Conservation (phyloP, 2,797 vertebrate species). For the Typhlichthys subterraneus region DNA sequence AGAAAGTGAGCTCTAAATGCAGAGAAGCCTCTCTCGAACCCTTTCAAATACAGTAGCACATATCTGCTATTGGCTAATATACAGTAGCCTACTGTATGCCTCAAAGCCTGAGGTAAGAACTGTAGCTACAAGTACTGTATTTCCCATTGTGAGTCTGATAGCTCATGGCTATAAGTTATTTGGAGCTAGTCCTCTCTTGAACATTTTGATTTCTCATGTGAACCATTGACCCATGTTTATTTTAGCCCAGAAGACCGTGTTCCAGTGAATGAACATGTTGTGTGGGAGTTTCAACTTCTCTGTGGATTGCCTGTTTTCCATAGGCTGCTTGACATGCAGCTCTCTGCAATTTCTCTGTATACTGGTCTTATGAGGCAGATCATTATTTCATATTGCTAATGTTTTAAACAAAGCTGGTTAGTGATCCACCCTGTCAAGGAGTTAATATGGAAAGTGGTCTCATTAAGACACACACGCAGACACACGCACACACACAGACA, state of each 20-base stretch:
- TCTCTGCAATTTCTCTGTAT: conserved; percentile 20
- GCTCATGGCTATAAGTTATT: background rate
- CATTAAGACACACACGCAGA: conserved; percentile 13
- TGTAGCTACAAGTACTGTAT: background rate
- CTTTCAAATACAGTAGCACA: background rate
- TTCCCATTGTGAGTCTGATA: background rate
- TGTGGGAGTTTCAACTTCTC: conserved; percentile 23
- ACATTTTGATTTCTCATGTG: conserved; percentile 4
- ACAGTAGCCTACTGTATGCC: background rate
- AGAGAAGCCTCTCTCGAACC: background rate
- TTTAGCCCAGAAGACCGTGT: conserved; percentile 2
- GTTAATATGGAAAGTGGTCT: conserved; percentile 20
- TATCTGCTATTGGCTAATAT: background rate
- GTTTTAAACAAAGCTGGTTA: no score
- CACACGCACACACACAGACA: background rate
- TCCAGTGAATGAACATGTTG: conserved; percentile 21
- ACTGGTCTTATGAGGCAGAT: conserved; percentile 28
- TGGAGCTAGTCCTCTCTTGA: background rate
- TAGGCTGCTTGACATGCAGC: conserved; percentile 22
- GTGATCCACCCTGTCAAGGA: conserved; percentile 24
- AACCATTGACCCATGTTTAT: conserved; percentile 23
- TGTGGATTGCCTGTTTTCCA: conserved; percentile 24
- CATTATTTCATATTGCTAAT: conserved; percentile 8
- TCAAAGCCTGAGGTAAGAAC: background rate
- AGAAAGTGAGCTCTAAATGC: background rate